Conservation (phyloP, 2,888 invertebrate species). For the Biston betularia region DNA sequence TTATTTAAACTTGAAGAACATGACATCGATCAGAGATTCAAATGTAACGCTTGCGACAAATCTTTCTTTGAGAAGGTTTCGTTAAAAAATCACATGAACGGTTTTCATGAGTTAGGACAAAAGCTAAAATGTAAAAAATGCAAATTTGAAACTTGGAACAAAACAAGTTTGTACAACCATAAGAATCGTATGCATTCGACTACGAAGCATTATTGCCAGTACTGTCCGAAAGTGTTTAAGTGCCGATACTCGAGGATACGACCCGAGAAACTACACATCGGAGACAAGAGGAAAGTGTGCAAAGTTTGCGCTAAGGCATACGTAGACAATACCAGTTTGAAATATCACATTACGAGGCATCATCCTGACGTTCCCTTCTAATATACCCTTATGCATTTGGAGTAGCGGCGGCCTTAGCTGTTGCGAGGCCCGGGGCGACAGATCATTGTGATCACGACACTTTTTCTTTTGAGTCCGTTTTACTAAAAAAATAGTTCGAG, state of each 20-base stretch:
- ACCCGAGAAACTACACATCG: slow-evolving; percentile 76
- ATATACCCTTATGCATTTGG: too few relatives aligned
- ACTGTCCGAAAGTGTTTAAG: slow-evolving; percentile 74
- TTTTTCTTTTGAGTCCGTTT: too few relatives aligned
- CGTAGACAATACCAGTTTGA: slow-evolving; percentile 77
- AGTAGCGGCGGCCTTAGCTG: too few relatives aligned
- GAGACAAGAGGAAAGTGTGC: slow-evolving; percentile 71
- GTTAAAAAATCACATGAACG: slow-evolving; percentile 63
- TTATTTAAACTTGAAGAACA: slow-evolving; percentile 68
- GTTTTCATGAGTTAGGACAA: slow-evolving; percentile 75
- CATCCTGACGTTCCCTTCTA: slow-evolving; percentile 58
- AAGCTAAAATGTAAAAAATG: slow-evolving; percentile 67
- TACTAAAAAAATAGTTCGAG: too few relatives aligned
- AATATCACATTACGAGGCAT: slow-evolving; percentile 77
- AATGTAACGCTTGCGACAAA: slow-evolving; percentile 73
- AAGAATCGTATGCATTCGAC: slow-evolving; percentile 47
- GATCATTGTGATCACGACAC: too few relatives aligned
- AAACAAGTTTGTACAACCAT: slow-evolving; percentile 65
- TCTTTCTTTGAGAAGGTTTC: slow-evolving; percentile 64
- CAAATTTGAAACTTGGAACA: slow-evolving; percentile 66
- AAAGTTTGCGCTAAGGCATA: slow-evolving; percentile 72
- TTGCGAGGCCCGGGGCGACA: too few relatives aligned
- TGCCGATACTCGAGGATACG: slow-evolving; percentile 59
- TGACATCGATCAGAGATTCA: slow-evolving; percentile 66
- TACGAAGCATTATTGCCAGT: slow-evolving; percentile 73